A percentile compares a stretch with the other conserved stretches of the same genome.
Evolutionary conservation across 2,797 vertebrate genomes (phyloP).

Genomic region (Myiotriccus ornatus): DNA sequence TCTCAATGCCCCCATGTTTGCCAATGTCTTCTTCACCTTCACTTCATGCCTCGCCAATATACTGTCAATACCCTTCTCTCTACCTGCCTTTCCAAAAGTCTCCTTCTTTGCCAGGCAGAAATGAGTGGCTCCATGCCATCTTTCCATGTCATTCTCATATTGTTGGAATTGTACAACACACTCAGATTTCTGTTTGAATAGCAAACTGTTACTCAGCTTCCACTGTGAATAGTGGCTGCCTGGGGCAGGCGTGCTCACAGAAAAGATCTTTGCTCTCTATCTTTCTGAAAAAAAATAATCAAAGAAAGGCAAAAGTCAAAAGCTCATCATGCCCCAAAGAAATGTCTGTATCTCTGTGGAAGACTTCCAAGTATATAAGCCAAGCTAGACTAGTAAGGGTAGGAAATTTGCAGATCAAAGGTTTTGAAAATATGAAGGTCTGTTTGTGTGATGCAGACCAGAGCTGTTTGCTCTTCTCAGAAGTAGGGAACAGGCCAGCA

Average conservation of each 20-base stretch:
- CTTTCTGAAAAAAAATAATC: constrained; percentile 54
- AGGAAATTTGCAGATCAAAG: constrained; percentile 6
- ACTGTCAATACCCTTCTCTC: not conserved
- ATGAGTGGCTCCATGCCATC: not conserved
- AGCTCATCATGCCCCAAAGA: constrained; percentile 32
- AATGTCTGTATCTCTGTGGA: constrained; percentile 1
- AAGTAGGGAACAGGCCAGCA: not conserved
- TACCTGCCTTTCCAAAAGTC: not conserved
- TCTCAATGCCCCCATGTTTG: not conserved
- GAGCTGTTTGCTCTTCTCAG: constrained; percentile 2
- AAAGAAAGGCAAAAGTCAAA: constrained; percentile 52
- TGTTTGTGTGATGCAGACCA: not conserved
- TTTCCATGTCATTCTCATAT: not conserved
- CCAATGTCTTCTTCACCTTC: not conserved
- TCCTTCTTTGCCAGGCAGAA: not conserved
- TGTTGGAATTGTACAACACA: not conserved
- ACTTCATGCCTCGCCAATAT: not conserved
- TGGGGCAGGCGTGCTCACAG: constrained; percentile 2
- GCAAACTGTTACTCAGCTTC: constrained; percentile 45
- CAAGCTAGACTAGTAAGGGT: not conserved
- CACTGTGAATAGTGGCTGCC: constrained; percentile 47
- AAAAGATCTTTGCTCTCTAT: constrained; percentile 33
- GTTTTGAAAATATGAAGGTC: not conserved
- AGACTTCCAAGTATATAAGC: constrained; percentile 2
- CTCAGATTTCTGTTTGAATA: constrained; percentile 48